Evolutionary conservation across 2,888 invertebrate genomes (phyloP).

Genomic region (Aporophyla nigra): DNA sequence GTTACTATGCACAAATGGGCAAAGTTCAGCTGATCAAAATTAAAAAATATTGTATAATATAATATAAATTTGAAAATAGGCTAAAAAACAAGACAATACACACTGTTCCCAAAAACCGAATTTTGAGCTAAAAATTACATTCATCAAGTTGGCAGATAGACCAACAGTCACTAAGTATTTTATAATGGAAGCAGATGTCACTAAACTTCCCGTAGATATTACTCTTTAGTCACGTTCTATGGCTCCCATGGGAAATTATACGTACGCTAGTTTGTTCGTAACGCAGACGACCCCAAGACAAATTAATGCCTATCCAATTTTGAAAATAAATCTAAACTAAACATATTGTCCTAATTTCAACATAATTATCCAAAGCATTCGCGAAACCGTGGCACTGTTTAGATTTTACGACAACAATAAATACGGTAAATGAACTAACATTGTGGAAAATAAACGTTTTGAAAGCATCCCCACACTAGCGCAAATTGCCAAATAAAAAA

Average conservation of each 20-base stretch:
- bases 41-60: background rate
- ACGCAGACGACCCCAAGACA: slow-evolving; percentile 19
- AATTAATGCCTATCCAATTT: slow-evolving; percentile 32
- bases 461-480: slow-evolving; percentile 54
- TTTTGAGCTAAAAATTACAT: background rate
- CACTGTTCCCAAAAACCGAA: background rate
- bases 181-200: slow-evolving; percentile 11
- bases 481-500: slow-evolving; percentile 75
- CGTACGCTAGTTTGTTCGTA: slow-evolving; percentile 49
- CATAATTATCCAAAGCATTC: slow-evolving; percentile 31
- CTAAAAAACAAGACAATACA: background rate
- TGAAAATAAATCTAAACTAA: slow-evolving; percentile 39
- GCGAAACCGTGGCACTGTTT: slow-evolving; percentile 22
- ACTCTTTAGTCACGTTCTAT: slow-evolving; percentile 49
- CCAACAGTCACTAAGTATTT: slow-evolving; percentile 9
- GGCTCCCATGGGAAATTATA: slow-evolving; percentile 52
- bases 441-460: slow-evolving; percentile 54
- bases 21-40: background rate
- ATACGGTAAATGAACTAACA: slow-evolving; percentile 50
- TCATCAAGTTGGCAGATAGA: background rate
- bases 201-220: slow-evolving; percentile 28
- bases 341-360: slow-evolving; percentile 25
- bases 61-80: background rate
- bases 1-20: background rate
- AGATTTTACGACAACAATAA: slow-evolving; percentile 47